Percentiles rank a stretch among this genome's conserved stretches.
Evolutionary conservation across 2,888 invertebrate species (phyloP).

Genomic region (Maniola hyperantus): DNA sequence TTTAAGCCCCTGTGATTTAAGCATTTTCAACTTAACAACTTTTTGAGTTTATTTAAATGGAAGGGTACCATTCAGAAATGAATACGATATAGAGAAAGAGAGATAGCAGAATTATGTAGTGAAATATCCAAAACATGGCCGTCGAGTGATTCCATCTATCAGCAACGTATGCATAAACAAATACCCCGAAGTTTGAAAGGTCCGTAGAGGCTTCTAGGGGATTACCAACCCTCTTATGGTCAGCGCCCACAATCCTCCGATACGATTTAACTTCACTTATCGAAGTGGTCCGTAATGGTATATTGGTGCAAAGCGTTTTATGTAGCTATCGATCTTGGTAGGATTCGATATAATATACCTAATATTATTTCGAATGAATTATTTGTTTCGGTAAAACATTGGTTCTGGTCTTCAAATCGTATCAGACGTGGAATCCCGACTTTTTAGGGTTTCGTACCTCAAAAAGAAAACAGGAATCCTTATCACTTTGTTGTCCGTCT

Average conservation of each 20-base stretch:
- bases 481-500: no score
- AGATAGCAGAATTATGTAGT: no score
- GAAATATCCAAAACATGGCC: background rate
- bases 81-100: no score
- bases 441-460: no score
- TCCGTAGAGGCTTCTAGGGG: slow-evolving; percentile 33
- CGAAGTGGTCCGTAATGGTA: slow-evolving; percentile 24
- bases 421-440: no score
- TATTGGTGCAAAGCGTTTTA: slow-evolving; percentile 30
- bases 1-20: background rate
- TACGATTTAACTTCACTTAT: slow-evolving; percentile 41
- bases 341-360: background rate
- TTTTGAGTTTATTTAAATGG: background rate
- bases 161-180: slow-evolving; percentile 28
- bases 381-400: no score
- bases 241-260: slow-evolving; percentile 42
- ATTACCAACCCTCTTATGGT: slow-evolving; percentile 44
- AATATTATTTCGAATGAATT: no score
- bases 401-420: no score
- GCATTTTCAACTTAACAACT: background rate
- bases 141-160: background rate
- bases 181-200: slow-evolving; percentile 36
- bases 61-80: no score
- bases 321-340: background rate
- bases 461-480: no score